Conservation (phyloP, 2,113 vertebrate species). For the Pseudonaja textilis region DNA sequence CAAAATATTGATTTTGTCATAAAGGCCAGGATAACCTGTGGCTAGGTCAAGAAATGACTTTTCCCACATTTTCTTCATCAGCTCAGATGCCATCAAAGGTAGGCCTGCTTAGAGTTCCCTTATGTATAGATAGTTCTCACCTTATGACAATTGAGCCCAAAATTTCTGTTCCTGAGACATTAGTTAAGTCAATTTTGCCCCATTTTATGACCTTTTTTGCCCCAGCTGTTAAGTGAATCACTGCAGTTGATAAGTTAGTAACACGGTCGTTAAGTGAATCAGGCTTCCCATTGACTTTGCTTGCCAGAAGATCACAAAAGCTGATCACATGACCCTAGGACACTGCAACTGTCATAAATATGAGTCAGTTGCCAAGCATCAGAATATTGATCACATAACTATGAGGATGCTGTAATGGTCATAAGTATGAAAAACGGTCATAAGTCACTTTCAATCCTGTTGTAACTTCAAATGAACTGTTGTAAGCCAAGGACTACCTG, state of each 20-base stretch:
- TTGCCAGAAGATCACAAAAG: background rate
- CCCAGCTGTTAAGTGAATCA: background rate
- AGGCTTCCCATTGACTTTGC: background rate
- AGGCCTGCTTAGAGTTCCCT: background rate
- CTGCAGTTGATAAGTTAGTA: background rate
- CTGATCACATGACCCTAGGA: background rate
- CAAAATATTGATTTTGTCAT: background rate
- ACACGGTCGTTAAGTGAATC: background rate
- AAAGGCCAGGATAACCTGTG: background rate
- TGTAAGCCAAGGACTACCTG: background rate
- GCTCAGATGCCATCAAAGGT: background rate
- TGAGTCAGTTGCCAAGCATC: background rate
- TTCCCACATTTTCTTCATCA: background rate
- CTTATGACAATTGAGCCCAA: background rate
- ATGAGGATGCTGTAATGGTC: background rate
- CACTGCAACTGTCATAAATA: background rate
- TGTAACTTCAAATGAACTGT: background rate
- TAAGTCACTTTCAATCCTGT: background rate
- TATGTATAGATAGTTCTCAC: background rate
- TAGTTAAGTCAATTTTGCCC: background rate
- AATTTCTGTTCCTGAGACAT: background rate
- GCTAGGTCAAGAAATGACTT: background rate
- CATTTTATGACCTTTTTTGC: background rate
- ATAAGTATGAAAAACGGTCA: background rate
- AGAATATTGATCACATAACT: background rate